A percentile compares a stretch with the other conserved stretches of the same genome.
Evolutionary conservation across 2,113 vertebrate species (phyloP).

Genomic region (Malurus alboscapulatus): DNA sequence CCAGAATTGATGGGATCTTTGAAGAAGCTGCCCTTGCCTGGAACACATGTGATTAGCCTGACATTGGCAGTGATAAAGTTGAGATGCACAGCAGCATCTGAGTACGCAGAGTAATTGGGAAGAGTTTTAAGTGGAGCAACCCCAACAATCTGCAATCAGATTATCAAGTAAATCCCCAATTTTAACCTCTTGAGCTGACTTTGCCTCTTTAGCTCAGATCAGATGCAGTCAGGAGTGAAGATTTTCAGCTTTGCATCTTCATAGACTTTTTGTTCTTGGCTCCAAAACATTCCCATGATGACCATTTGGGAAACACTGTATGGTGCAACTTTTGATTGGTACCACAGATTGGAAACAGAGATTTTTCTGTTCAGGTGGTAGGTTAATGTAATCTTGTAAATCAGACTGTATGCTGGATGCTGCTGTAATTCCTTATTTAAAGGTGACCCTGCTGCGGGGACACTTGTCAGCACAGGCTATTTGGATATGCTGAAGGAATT

Average conservation of each 20-base stretch:
- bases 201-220: neutral
- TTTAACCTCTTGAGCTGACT: slow-evolving; percentile 12
- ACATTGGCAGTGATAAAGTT: slow-evolving; percentile 32
- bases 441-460: neutral
- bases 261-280: neutral
- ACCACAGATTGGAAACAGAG: neutral
- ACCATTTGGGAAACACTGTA: neutral
- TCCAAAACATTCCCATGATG: accelerated
- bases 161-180: slow-evolving; percentile 19
- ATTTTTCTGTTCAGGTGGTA: neutral
- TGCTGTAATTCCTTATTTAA: slow-evolving; percentile 3
- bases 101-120: neutral
- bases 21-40: slow-evolving; percentile 55
- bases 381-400: neutral
- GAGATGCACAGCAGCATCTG: neutral
- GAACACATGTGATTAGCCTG: slow-evolving; percentile 54
- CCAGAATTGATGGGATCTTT: slow-evolving; percentile 64
- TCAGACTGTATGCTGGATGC: neutral
- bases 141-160: slow-evolving; percentile 15
- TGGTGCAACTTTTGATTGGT: neutral
- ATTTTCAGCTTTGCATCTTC: slow-evolving; percentile 14
- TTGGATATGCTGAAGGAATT: slow-evolving; percentile 17
- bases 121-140: slow-evolving; percentile 14
- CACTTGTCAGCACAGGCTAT: neutral
- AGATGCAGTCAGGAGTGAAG: neutral